Evolutionary conservation across 2,797 vertebrate species (phyloP).

Genomic region (Vireo griseus): DNA sequence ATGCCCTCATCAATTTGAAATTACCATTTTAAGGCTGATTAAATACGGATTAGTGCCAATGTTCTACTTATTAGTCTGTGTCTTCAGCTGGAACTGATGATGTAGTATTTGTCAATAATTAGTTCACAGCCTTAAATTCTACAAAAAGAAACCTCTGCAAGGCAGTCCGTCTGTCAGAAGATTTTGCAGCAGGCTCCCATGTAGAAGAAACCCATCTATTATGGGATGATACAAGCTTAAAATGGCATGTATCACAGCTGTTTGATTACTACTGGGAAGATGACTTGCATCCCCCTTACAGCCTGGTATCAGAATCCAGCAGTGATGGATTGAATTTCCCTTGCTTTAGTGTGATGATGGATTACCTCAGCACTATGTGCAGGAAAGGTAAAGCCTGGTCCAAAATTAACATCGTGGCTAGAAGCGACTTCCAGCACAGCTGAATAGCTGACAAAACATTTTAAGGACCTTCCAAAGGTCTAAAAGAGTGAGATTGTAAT

Average conservation of each 20-base stretch:
- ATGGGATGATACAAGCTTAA: constrained; percentile 71
- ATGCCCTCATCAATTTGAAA: constrained; percentile 79
- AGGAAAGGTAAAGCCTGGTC: constrained; percentile 59
- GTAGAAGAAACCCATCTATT: constrained; percentile 75
- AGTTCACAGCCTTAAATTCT: constrained; percentile 75
- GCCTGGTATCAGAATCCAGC: constrained; percentile 70
- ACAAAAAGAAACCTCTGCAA: constrained; percentile 70
- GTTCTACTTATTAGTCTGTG: constrained; percentile 83
- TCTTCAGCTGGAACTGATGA: constrained; percentile 81
- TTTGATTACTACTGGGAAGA: constrained; percentile 76
- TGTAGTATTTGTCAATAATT: constrained; percentile 81
- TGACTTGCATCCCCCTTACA: constrained; percentile 69
- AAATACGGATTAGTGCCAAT: constrained; percentile 84
- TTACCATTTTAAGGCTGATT: constrained; percentile 85
- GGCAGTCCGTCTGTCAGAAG: constrained; percentile 72
- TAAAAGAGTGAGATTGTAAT: background rate
- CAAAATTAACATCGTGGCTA: constrained; percentile 72
- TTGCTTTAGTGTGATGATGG: constrained; percentile 74
- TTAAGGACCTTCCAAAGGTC: background rate
- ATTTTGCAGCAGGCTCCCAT: constrained; percentile 65
- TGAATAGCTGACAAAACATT: background rate
- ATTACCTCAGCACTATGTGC: constrained; percentile 61
- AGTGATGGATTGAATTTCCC: constrained; percentile 76
- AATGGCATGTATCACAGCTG: constrained; percentile 79
- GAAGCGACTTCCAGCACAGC: constrained; percentile 40